Evolutionary conservation across 2,113 vertebrate species (phyloP).

Genomic region (Halcyon malimbica): DNA sequence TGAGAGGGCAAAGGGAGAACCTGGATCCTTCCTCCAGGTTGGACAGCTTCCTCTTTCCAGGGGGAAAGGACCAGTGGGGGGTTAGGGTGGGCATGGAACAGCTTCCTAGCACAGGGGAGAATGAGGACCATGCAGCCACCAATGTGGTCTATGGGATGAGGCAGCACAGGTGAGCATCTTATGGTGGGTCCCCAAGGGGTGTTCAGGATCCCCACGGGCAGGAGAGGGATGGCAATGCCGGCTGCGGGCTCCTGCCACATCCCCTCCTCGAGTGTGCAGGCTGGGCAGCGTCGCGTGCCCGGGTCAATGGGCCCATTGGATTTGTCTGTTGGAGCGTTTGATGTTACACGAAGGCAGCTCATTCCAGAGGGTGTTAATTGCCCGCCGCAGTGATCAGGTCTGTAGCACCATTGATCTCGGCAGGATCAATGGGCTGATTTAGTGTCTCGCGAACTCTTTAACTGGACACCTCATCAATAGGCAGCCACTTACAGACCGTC

Average conservation of each 20-base stretch:
- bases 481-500: slow-evolving; percentile 78
- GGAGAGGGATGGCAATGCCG: not conserved
- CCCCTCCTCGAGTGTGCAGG: fast-evolving
- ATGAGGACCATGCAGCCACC: not conserved
- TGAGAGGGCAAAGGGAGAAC: not conserved
- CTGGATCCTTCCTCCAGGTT: not conserved
- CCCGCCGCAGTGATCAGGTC: slow-evolving; percentile 74
- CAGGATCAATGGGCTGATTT: slow-evolving; percentile 87
- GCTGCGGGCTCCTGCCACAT: not conserved
- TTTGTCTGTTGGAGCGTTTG: slow-evolving; percentile 74
- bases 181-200: not conserved
- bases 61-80: not conserved
- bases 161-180: not conserved
- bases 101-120: not conserved
- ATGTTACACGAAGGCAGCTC: slow-evolving; percentile 73
- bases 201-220: fast-evolving
- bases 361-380: slow-evolving; percentile 78
- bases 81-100: fast-evolving
- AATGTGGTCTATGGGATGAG: fast-evolving
- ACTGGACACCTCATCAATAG: slow-evolving; percentile 86
- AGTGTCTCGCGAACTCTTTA: slow-evolving; percentile 86
- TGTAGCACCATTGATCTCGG: slow-evolving; percentile 83
- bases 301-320: slow-evolving; percentile 70
- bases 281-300: fast-evolving
- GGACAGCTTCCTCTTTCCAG: not conserved